phyloP scores from a whole-genome alignment of 2,113 vertebrate genomes.

The Chaetodon trifascialis region DNA sequence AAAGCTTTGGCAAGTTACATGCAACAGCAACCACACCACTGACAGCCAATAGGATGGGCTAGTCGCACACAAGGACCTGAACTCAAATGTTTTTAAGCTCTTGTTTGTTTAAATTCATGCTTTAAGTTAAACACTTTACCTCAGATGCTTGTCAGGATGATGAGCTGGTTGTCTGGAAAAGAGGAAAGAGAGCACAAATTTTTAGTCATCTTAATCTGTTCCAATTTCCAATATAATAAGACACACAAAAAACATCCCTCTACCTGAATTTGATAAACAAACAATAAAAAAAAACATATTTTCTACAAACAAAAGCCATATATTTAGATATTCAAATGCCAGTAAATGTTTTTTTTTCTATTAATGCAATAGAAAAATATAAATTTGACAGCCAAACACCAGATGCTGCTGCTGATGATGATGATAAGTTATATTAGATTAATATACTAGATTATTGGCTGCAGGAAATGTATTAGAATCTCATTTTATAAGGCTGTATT shows the following conservation, averaged over 20 bases:
- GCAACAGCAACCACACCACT: slow-evolving; percentile 45
- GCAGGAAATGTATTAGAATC: not conserved
- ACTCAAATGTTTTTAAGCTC: not conserved
- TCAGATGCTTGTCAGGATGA: slow-evolving; percentile 14
- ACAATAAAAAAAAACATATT: not conserved
- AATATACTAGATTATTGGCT: not conserved
- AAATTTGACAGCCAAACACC: not conserved
- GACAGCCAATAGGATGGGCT: slow-evolving; percentile 7
- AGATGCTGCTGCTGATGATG: not conserved
- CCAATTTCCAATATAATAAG: not conserved
- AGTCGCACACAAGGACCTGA: not conserved
- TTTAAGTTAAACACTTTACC: slow-evolving; percentile 49
- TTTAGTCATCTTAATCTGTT: not conserved
- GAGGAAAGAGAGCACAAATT: not conserved
- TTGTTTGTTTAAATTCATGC: not conserved
- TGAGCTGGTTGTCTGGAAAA: slow-evolving; percentile 38
- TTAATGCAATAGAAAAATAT: not conserved
- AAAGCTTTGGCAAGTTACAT: slow-evolving; percentile 67
- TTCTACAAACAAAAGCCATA: not conserved
- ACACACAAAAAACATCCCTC: not conserved
- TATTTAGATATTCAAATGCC: too few species aligned
- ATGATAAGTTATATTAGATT: not conserved
- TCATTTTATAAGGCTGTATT: not conserved
- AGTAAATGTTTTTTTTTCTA: not conserved
- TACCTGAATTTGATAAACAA: not conserved